phyloP scores from a whole-genome alignment of 2,888 invertebrate species.

The Aspidiotus rigidus region DNA sequence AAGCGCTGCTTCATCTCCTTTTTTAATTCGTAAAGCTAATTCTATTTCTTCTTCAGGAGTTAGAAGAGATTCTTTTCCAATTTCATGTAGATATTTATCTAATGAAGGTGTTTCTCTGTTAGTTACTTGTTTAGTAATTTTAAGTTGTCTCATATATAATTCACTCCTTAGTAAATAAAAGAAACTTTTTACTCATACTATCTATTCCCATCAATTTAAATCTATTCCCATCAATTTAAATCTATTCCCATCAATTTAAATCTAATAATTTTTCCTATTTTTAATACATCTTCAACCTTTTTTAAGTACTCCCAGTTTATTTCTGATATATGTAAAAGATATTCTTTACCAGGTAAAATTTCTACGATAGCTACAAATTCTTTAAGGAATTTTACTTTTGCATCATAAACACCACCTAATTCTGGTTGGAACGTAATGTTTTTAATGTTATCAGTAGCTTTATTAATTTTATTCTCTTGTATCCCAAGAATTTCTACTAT shows the following conservation, averaged over 20 bases:
- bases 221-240: conserved; percentile 20
- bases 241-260: conserved; percentile 21
- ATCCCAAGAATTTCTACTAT: not conserved
- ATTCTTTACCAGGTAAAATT: conserved; percentile 8
- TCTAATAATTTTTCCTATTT: conserved; percentile 9
- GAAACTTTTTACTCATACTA: too few relatives aligned
- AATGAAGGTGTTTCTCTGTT: not conserved
- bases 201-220: conserved; percentile 20
- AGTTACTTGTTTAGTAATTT: not conserved
- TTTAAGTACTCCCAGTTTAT: conserved; percentile 7
- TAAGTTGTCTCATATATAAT: not conserved
- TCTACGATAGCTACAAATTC: conserved; percentile 24
- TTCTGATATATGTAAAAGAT: conserved; percentile 19
- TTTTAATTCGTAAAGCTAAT: not conserved
- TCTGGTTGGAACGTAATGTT: not conserved
- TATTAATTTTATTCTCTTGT: not conserved
- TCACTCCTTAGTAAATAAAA: too few relatives aligned
- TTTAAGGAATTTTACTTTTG: conserved; percentile 1
- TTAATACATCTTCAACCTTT: conserved; percentile 9
- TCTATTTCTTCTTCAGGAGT: conserved; percentile 6
- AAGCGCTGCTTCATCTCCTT: not conserved
- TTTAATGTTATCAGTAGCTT: not conserved
- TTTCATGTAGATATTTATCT: not conserved
- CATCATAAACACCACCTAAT: conserved; percentile 14
- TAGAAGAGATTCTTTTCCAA: not conserved